Percentiles rank a stretch among this genome's conserved stretches.
Evolutionary conservation across 37 sponge, comb jelly and placozoan species (phyloP).

Genomic region (Mnemiopsis leidyi): DNA sequence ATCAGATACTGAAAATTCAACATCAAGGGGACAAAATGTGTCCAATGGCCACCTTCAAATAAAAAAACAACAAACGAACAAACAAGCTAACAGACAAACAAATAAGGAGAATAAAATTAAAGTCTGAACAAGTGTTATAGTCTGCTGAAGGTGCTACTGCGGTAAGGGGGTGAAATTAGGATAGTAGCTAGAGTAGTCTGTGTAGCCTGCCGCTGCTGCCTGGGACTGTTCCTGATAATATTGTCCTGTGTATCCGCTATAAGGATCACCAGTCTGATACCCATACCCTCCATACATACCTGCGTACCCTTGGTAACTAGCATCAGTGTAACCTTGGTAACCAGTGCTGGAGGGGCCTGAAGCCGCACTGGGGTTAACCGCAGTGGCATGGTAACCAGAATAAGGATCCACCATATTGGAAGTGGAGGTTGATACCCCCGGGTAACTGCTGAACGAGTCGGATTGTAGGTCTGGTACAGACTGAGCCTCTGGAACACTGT

Average conservation of each 20-base stretch:
- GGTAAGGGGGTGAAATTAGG: too few relatives aligned
- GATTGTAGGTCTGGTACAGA: background rate
- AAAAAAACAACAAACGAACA: too few relatives aligned
- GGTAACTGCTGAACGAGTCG: background rate
- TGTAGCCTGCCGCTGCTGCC: background rate
- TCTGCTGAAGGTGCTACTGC: too few relatives aligned
- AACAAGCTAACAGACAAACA: too few relatives aligned
- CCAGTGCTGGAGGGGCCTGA: background rate
- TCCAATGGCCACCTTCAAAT: too few relatives aligned
- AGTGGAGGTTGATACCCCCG: background rate
- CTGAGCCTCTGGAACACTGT: background rate
- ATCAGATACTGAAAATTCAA: too few relatives aligned
- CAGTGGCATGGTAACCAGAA: background rate
- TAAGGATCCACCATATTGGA: background rate
- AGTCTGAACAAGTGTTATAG: too few relatives aligned
- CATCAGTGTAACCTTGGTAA: slow-evolving; percentile 3
- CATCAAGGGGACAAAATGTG: too few relatives aligned
- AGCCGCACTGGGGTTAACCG: background rate
- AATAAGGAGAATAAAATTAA: too few relatives aligned
- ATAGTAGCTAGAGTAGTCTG: background rate
- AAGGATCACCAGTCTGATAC: too few relatives aligned
- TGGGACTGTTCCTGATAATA: background rate
- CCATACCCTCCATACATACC: too few relatives aligned
- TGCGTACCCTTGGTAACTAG: too few relatives aligned
- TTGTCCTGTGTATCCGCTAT: background rate